Percentiles rank a stretch among this genome's conserved stretches.
phyloP scores from a whole-genome alignment of 2,113 vertebrate species.

The Hippocampus barbouri region DNA sequence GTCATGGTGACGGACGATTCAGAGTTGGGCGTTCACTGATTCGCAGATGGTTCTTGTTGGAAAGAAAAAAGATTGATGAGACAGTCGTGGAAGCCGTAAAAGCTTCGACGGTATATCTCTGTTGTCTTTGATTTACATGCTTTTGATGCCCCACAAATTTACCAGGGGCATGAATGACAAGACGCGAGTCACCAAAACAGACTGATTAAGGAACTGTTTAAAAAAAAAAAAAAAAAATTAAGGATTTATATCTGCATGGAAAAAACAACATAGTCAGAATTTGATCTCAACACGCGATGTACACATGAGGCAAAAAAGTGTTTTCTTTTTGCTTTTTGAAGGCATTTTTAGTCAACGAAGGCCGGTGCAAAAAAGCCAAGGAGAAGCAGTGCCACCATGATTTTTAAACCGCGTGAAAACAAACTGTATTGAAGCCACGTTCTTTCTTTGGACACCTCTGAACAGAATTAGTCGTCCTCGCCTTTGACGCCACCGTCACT shows the following conservation, averaged over 20 bases:
- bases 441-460: neutral
- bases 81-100: neutral
- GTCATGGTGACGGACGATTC: neutral
- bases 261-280: too few species aligned
- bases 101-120: neutral
- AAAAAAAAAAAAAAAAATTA: too few species aligned
- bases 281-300: too few species aligned
- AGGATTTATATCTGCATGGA: too few species aligned
- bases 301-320: too few species aligned
- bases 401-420: neutral
- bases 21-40: neutral
- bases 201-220: too few species aligned
- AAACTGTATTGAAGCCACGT: neutral
- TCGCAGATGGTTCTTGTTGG: neutral
- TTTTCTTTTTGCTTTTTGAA: too few species aligned
- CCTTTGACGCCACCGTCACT: neutral
- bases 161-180: too few species aligned
- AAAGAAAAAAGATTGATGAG: neutral
- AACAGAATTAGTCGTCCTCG: neutral
- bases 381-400: neutral
- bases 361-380: neutral
- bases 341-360: too few species aligned
- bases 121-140: too few species aligned
- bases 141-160: too few species aligned
- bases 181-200: too few species aligned